phyloP scores from a whole-genome alignment of 2,797 vertebrate species.

The Luscinia megarhynchos region DNA sequence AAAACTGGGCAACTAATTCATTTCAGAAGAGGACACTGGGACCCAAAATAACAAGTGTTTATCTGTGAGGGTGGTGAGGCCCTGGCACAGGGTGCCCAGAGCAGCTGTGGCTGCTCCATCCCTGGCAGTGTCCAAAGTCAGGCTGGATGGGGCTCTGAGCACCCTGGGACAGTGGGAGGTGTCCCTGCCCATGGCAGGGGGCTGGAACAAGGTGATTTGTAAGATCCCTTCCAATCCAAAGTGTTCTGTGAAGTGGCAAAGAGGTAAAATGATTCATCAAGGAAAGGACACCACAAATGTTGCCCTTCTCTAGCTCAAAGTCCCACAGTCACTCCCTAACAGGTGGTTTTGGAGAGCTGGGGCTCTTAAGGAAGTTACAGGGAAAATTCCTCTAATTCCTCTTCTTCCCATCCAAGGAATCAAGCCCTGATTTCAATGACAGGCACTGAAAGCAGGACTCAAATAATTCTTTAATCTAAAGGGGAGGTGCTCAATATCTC shows the following conservation, averaged over 20 bases:
- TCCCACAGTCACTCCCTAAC: neutral
- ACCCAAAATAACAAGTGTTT: neutral
- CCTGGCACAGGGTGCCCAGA: neutral
- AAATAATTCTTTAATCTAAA: neutral
- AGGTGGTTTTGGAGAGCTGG: neutral
- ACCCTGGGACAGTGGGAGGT: accelerated
- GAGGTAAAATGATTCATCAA: neutral
- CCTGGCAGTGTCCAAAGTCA: neutral
- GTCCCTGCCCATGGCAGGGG: neutral
- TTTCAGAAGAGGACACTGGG: neutral
- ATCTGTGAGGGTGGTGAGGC: neutral
- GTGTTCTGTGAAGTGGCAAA: neutral
- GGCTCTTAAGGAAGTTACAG: neutral
- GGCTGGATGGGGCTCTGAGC: accelerated
- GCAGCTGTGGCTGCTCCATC: neutral
- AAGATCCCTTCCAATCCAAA: neutral
- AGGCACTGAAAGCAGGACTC: neutral
- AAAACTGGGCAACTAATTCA: neutral
- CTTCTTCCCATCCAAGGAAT: neutral
- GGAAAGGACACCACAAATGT: neutral
- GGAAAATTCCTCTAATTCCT: neutral
- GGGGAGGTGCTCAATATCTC: neutral
- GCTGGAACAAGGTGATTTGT: neutral
- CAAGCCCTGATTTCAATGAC: neutral
- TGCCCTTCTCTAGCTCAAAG: neutral